Evolutionary conservation across 2,888 invertebrate genomes (phyloP), one percentile per base, ranked within the genome.

Genomic region (Phyto melanocephala): DNA sequence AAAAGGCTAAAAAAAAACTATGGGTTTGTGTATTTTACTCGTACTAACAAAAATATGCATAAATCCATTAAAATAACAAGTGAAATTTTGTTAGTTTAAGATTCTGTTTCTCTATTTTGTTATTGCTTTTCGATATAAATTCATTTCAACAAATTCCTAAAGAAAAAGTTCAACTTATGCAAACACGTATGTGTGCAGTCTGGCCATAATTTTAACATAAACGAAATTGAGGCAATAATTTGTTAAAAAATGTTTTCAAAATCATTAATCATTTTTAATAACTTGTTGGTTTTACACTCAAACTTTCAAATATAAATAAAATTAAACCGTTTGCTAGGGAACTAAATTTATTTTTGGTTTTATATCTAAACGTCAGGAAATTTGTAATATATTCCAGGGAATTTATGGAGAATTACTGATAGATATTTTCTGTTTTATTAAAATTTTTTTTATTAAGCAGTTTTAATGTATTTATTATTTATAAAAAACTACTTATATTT

Each of bases 31-130:
- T 28, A 28, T 28, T 28, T 28, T 62, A 72, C 40, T 56, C 17
- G 15, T 56, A 22, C 22, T 5, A 17, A 60, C 45, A 71, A 67
- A 60, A 77, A 42, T 63, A 70, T 58, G 67, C 68, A 82, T 75
- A 77, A 79, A 82, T 67, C 68, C 78, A 79, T 78, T 79, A 79
- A 60, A 63, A 75, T 75, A 82, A 79, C 81, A 82, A 82, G 81
- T 82, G 81, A 82, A 82, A 82, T 75, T 82, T 79, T 78, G 75
- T 75, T 70, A 54, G 56, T 58, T 63, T 58, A 52, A 22, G 70
- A 76, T 71, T 67, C 33, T 65, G 24, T 6, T 54, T 47, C 13
- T 33, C 42, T 35, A 15, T 45, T 24, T 42, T 35, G 54, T 24
- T 56, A 3, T 17, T 62, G 2, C 35, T 15, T 62, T 17, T 15